Evolutionary conservation across 2,888 invertebrate species (phyloP).

Genomic region (Tenthredo notha): DNA sequence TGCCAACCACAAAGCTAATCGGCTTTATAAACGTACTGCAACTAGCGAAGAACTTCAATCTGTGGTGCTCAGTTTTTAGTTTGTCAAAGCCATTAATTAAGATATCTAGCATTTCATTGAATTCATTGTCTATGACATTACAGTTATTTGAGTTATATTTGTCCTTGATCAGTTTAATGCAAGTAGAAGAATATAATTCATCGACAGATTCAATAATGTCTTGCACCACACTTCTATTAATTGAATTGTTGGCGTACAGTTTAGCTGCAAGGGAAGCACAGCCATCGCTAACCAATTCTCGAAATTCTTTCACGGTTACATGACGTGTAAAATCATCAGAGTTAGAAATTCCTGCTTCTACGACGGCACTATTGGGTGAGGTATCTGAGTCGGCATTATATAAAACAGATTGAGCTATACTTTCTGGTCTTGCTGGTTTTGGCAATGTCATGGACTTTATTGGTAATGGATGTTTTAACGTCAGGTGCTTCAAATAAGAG

Average conservation of each 20-base stretch:
- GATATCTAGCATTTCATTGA: too few species aligned
- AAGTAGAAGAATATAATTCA: slow-evolving; percentile 9
- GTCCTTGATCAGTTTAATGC: slow-evolving; percentile 4
- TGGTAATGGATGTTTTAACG: slow-evolving; percentile 25
- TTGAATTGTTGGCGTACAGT: slow-evolving; percentile 20
- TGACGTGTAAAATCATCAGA: not conserved
- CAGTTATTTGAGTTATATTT: not conserved
- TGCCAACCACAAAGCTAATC: not conserved
- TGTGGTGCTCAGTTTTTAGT: not conserved
- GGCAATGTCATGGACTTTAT: not conserved
- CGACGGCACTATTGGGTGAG: not conserved
- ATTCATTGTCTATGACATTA: too few species aligned
- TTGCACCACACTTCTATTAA: not conserved
- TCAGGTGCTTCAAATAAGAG: not conserved
- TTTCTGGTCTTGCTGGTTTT: not conserved
- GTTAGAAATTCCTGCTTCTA: not conserved
- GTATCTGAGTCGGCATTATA: not conserved
- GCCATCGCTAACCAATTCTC: not conserved
- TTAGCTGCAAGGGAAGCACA: not conserved
- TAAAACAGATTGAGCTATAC: not conserved
- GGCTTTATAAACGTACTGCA: not conserved
- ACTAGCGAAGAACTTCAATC: slow-evolving; percentile 1
- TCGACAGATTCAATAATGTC: not conserved
- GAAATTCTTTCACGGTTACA: not conserved
- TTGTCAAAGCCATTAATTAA: too few species aligned